These are phyloP conservation scores for Pogonomyrmex californicus DNA, from an alignment of 1,140 invertebrate genomes.

Conservation along the genomic window DNA sequence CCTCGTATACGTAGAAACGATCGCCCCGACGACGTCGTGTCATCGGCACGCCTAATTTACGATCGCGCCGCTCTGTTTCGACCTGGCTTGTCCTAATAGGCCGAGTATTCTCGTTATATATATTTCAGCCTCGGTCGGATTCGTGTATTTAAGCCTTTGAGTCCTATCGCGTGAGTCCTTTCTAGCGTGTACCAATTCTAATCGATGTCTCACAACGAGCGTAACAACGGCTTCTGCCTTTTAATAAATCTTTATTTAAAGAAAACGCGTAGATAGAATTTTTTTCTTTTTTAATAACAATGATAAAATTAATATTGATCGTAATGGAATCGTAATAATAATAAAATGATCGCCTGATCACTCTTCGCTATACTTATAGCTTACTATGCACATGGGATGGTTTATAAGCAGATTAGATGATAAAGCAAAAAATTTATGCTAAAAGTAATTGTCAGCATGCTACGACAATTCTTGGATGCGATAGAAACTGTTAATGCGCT, in stretches of 20 bases:
- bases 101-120: background rate
- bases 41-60: slow-evolving; percentile 82
- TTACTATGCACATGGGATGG: no score
- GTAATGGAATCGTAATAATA: background rate
- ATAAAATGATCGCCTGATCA: no score
- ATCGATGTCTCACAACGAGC: background rate
- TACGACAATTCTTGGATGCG: no score
- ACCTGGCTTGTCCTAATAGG: background rate
- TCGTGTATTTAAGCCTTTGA: slow-evolving; percentile 14
- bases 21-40: slow-evolving; percentile 75
- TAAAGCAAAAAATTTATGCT: no score
- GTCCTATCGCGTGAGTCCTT: background rate
- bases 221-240: background rate
- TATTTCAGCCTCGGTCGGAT: slow-evolving; percentile 15
- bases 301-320: background rate
- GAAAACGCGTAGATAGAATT: background rate
- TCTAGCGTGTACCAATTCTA: background rate
- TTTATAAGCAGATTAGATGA: no score
- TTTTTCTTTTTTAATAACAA: background rate
- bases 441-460: no score
- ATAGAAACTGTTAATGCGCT: no score
- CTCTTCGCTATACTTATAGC: no score
- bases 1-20: slow-evolving; percentile 73
- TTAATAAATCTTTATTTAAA: background rate
- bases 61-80: slow-evolving; percentile 30